Base-by-base conservation (phyloP, 1,140 invertebrate species). In the Papilio glaucus region DNA sequence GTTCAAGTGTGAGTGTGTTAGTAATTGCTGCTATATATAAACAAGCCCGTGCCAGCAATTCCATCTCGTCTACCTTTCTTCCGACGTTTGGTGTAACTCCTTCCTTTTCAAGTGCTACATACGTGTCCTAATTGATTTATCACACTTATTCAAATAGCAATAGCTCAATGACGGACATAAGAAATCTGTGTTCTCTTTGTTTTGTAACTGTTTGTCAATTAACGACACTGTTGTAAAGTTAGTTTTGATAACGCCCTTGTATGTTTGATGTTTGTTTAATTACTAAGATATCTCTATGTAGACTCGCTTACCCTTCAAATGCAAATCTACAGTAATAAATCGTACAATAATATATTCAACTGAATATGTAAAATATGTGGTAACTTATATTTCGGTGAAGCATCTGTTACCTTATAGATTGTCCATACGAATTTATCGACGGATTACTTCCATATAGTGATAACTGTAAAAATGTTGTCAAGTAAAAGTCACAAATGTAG, bases 61-160 rank as follows among this genome's bases (percentile, higher is more conserved):
- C 62, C 49, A 57, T 38, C 62, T 72, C 15, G 26, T 53, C 73
- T 75, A n/a, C 8, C n/a, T 21, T 9, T 4, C 4, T 39, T 3
- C 1, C 21, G 21, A 57, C 24, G 18, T 57, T 57, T 57, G 21
- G 12, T 37, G 8, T 24, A 65, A 65, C 18, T 38, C 62, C 62
- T 65, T 41, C 37, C 9, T 12, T 41, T 38, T 65, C 49, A 24
- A 38, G 9, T 12, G 4, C 37, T 57, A 57, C 12, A 13, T 24
- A 57, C 24, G 21, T 57, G 49, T 26, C 49, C 49, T 26, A 26
- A 57, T 57, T 57, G 49, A 26, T 15, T 33, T 65, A 41, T 65
- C 71, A 67, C 49, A 49, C 71, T 71, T 72, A 70, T 76, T 80
- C 82, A 81, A 82, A 82, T 76, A 82, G 77, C 70, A 74, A 76